phyloP scores from a whole-genome alignment of 2,888 invertebrate species.

The Palloptera scutellata region DNA sequence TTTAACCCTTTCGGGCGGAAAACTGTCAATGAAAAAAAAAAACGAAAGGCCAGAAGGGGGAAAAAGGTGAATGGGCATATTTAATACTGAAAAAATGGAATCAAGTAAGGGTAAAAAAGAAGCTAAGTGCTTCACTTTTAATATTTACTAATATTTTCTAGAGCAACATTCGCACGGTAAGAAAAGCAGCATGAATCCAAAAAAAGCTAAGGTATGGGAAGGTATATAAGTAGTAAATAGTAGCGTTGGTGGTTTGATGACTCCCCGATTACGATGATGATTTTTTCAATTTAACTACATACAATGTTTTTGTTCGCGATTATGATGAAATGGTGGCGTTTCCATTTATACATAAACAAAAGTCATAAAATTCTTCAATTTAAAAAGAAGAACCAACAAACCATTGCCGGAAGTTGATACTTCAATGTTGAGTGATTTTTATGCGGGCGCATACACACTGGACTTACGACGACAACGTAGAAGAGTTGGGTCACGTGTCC shows the following conservation, averaged over 20 bases:
- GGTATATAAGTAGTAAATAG: too few species aligned
- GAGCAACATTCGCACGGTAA: constrained; percentile 30
- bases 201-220: neutral
- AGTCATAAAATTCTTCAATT: constrained; percentile 28
- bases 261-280: too few species aligned
- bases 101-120: constrained; percentile 38
- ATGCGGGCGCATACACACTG: constrained; percentile 50
- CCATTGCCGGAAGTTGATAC: constrained; percentile 52
- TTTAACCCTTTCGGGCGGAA: constrained; percentile 20
- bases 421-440: constrained; percentile 53
- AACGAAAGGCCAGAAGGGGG: neutral
- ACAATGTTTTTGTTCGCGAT: too few species aligned
- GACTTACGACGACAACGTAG: constrained; percentile 27
- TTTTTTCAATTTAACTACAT: too few species aligned
- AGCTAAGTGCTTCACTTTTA: constrained; percentile 43
- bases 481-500: constrained; percentile 42
- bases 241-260: too few species aligned
- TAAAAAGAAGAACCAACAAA: constrained; percentile 23
- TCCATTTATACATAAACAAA: constrained; percentile 26
- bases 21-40: neutral
- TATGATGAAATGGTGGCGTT: constrained; percentile 12
- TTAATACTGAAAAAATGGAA: neutral
- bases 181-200: neutral
- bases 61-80: neutral
- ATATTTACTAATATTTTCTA: constrained; percentile 42